Conservation (phyloP, 2,797 vertebrate species). For the Coregonus ussuriensis region DNA sequence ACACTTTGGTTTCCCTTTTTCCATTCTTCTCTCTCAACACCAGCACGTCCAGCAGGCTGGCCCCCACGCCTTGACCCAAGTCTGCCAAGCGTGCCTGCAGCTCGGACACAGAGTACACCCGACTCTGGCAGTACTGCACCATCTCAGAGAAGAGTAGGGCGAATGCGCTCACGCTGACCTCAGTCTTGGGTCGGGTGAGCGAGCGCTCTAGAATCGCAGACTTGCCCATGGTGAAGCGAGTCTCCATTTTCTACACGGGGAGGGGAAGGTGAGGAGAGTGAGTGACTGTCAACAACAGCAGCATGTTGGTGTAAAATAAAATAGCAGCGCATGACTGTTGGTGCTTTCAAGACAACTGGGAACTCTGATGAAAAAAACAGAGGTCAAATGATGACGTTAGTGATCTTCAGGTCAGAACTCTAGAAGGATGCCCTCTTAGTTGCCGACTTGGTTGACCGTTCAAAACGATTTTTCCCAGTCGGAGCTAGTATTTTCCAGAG, state of each 20-base stretch:
- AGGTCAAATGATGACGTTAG: too few relatives aligned
- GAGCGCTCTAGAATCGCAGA: slow-evolving; percentile 88
- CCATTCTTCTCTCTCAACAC: slow-evolving; percentile 89
- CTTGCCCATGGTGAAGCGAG: slow-evolving; percentile 90
- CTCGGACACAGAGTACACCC: slow-evolving; percentile 92
- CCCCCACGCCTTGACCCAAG: slow-evolving; percentile 89
- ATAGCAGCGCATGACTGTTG: neutral
- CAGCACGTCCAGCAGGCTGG: slow-evolving; percentile 86
- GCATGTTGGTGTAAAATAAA: neutral
- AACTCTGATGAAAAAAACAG: too few relatives aligned
- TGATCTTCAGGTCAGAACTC: too few relatives aligned
- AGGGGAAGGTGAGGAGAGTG: too few relatives aligned
- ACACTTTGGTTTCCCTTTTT: slow-evolving; percentile 89
- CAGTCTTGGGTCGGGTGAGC: slow-evolving; percentile 83
- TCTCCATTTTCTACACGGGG: slow-evolving; percentile 79
- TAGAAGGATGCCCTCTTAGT: too few relatives aligned
- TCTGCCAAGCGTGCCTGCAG: slow-evolving; percentile 88
- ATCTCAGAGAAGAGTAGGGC: slow-evolving; percentile 94
- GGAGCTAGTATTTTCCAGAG: too few relatives aligned
- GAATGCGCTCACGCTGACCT: slow-evolving; percentile 89
- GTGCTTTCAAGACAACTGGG: too few relatives aligned
- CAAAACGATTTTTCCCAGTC: too few relatives aligned
- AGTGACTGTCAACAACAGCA: neutral
- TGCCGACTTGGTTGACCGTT: too few relatives aligned
- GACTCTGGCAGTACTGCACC: slow-evolving; percentile 96